phyloP scores from a whole-genome alignment of 1,140 invertebrate species.

The Dryas iulia region DNA sequence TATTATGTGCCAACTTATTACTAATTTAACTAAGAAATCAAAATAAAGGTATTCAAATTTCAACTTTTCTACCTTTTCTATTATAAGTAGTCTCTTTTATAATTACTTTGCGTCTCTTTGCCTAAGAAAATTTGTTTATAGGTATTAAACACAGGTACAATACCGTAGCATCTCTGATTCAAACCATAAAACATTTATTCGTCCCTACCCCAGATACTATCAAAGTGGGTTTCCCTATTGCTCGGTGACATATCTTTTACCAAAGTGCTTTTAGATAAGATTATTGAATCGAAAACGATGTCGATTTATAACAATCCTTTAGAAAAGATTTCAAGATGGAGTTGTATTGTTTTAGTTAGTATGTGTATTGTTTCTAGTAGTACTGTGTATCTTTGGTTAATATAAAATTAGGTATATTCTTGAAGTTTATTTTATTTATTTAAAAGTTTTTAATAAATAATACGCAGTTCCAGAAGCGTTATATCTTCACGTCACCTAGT shows the following conservation, averaged over 20 bases:
- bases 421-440: no score
- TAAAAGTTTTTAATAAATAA: no score
- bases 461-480: no score
- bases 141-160: background rate
- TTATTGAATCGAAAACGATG: conserved; percentile 21
- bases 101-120: no score
- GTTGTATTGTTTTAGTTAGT: background rate
- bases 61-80: no score
- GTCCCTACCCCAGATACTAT: conserved; percentile 41
- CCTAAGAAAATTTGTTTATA: background rate
- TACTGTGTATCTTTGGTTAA: background rate
- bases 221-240: conserved; percentile 22
- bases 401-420: background rate
- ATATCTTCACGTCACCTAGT: no score
- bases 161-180: conserved; percentile 44
- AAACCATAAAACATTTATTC: conserved; percentile 45
- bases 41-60: no score
- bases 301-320: conserved; percentile 3
- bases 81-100: no score
- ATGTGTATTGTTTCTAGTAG: background rate
- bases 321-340: background rate
- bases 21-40: no score
- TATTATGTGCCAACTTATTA: no score
- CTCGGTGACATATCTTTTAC: conserved; percentile 11
- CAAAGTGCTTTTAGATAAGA: conserved; percentile 22